phyloP scores from a whole-genome alignment of 1,140 invertebrate genomes.

The Papilio machaon region DNA sequence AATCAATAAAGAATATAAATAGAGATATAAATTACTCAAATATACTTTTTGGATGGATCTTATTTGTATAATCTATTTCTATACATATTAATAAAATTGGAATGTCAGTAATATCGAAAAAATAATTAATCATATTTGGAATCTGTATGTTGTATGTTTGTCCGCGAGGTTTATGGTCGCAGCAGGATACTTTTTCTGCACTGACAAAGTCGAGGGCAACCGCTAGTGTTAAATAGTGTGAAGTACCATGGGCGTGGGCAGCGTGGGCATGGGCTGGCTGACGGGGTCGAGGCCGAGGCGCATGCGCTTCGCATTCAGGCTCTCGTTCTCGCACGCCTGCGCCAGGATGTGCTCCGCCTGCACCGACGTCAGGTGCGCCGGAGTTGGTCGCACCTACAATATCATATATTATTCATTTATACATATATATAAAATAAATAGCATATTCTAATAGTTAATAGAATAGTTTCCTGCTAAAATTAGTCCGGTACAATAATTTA shows the following conservation, averaged over 20 bases:
- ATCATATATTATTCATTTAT: not conserved
- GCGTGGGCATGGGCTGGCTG: constrained; percentile 84
- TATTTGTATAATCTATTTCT: not conserved
- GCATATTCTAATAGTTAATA: not conserved
- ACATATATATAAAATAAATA: not conserved
- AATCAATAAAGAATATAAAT: no score
- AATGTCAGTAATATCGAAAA: no score
- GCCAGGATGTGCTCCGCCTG: constrained; percentile 98
- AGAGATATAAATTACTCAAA: no score
- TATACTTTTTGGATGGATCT: not conserved
- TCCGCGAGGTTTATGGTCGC: no score
- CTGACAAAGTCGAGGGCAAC: no score
- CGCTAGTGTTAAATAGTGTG: constrained; percentile 25
- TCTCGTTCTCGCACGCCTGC: constrained; percentile 97
- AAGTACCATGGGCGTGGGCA: constrained; percentile 77
- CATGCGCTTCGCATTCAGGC: constrained; percentile 98
- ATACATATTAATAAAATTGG: no score
- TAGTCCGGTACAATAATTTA: not conserved
- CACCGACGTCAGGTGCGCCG: constrained; percentile 97
- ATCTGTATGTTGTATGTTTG: no score
- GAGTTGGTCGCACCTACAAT: constrained; percentile 92
- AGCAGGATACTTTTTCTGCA: no score
- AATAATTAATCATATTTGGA: no score
- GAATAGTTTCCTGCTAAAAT: not conserved
- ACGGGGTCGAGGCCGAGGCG: constrained; percentile 96